Evolutionary conservation across 2,113 vertebrate genomes (phyloP), one percentile per base, ranked within the genome.

Genomic region (Odobenus rosmarus): DNA sequence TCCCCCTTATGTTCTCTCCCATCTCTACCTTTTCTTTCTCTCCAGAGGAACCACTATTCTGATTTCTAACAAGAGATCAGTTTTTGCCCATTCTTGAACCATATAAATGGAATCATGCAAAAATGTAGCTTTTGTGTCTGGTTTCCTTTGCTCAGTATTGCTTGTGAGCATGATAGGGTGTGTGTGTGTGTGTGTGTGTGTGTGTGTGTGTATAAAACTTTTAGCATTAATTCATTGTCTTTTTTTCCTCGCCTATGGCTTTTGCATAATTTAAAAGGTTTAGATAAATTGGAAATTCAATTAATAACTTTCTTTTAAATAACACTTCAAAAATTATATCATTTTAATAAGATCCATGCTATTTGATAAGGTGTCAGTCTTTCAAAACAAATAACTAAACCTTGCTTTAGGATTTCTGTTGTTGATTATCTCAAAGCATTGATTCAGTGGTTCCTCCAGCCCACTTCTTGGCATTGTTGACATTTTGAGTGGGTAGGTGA

Each of bases 351-450:
- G 71, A 53, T 49, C 42, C 21, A 49, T 95, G 57, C 36, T 88
- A 39, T 83, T 96, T 97, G 79, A 18, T 76, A 59, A 85, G 57
- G 10, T 93, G 31, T 95, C 82, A 81, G 0, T 89, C 46, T 95
- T 91, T 96, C 77, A 93, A 95, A 97, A 90, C 53, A 97, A 72
- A 55, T 77, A 79, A 92, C 64, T 16, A 72, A 88, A 62, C 11
- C 18, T 24, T 26, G 13, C 82, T 83, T 90, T 59, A 85, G 76
- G n/a, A 93, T 95, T 96, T 96, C 62, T 88, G 11, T 10, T 33
- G 64, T 96, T 77, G 51, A 74, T 88, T 93, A 39, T 90, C 15
- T 95, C 49, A 85, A 64, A 62, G 46, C 72, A 55, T 51, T 81
- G 49, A 31, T 81, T 88, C 26, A 64, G 2, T 72, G 82, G 59